A percentile compares a stretch with the other conserved stretches of the same genome.
Evolutionary conservation across 2,888 invertebrate species (phyloP).

Genomic region (Eupithecia subumbrata): DNA sequence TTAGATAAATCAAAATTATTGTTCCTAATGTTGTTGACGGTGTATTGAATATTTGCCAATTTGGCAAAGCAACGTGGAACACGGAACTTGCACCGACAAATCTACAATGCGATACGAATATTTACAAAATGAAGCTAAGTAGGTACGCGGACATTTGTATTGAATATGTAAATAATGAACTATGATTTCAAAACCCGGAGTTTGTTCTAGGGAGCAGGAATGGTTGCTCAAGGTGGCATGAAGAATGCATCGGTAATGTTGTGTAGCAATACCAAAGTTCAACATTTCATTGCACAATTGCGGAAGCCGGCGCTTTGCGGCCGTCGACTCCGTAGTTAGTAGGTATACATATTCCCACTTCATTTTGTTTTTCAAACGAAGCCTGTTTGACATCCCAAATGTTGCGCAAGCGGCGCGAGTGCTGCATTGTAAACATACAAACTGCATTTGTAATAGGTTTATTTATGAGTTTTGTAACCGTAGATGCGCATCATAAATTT

Average conservation of each 20-base stretch:
- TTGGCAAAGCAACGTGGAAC: conserved; percentile 62
- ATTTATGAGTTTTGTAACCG: conserved; percentile 60
- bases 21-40: conserved; percentile 50
- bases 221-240: conserved; percentile 29
- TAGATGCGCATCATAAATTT: conserved; percentile 51
- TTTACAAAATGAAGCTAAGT: background rate
- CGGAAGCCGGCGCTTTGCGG: conserved; percentile 60
- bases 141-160: background rate
- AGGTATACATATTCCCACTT: conserved; percentile 45
- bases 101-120: background rate
- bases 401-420: conserved; percentile 63
- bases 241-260: conserved; percentile 50
- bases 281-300: conserved; percentile 73
- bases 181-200: conserved; percentile 21
- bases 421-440: conserved; percentile 59
- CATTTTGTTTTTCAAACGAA: conserved; percentile 68
- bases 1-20: conserved; percentile 47
- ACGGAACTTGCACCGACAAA: conserved; percentile 53
- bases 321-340: conserved; percentile 59
- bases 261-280: conserved; percentile 63
- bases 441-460: conserved; percentile 61
- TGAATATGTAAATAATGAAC: conserved; percentile 12
- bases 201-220: conserved; percentile 20
- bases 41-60: conserved; percentile 72
- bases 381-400: conserved; percentile 71